Conservation (phyloP, 30 jellyfish, hydroid and myxozoan genomes). For the Catostylus mosaicus region DNA sequence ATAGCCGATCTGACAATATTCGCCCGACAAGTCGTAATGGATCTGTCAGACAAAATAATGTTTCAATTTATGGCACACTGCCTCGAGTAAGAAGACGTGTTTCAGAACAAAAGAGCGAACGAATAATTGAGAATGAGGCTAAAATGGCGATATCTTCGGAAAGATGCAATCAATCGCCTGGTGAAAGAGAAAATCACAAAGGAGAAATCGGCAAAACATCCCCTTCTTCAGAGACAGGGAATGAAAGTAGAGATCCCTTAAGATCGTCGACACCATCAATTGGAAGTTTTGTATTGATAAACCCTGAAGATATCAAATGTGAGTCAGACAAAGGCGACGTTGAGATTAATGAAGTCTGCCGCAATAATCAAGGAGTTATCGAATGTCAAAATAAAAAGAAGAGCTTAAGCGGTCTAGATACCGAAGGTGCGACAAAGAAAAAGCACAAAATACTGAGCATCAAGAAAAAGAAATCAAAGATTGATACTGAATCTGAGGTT, state of each 20-base stretch:
- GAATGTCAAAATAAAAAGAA: not conserved
- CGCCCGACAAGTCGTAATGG: constrained; percentile 32
- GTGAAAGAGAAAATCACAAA: not conserved
- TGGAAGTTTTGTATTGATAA: not conserved
- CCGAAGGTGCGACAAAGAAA: not conserved
- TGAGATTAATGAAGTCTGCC: not conserved
- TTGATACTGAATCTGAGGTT: not conserved
- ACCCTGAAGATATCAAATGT: not conserved
- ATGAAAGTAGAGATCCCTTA: not conserved
- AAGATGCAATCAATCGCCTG: not conserved
- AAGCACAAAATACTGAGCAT: not conserved
- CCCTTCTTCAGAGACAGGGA: not conserved
- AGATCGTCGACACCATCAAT: not conserved
- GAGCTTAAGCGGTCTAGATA: not conserved
- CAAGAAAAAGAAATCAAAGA: constrained; percentile 11
- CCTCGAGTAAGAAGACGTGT: constrained; percentile 11
- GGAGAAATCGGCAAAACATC: not conserved
- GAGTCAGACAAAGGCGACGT: not conserved
- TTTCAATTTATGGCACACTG: constrained; percentile 38
- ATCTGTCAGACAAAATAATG: not conserved
- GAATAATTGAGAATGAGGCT: not conserved
- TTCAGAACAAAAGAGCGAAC: not conserved
- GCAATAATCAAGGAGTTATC: no score
- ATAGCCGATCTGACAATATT: constrained; percentile 9
- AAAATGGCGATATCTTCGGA: not conserved